These are phyloP conservation scores for Brachionichthys hirsutus DNA, from an alignment of 2,113 vertebrate species.

Conservation along the genomic window DNA sequence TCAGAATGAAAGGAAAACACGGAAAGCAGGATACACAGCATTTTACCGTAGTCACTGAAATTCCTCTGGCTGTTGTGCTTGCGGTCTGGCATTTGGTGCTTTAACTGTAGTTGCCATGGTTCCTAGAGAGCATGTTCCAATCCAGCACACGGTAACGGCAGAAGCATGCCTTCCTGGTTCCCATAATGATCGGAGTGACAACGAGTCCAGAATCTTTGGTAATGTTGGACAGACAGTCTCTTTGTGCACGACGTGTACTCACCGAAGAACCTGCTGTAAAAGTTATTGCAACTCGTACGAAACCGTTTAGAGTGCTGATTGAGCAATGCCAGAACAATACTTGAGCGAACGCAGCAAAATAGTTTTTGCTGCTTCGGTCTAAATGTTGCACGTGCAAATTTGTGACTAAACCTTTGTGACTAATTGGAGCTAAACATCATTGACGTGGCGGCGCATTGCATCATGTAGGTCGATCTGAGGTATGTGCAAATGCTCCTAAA, in stretches of 20 bases:
- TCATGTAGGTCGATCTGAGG: conserved; percentile 15
- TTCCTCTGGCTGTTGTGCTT: conserved; percentile 24
- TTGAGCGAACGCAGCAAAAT: conserved; percentile 24
- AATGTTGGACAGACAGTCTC: conserved; percentile 23
- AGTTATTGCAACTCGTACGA: conserved; percentile 9
- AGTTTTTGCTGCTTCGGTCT: conserved; percentile 14
- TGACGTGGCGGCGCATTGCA: conserved; percentile 54
- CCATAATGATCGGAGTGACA: conserved; percentile 44
- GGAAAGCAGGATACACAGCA: conserved; percentile 7
- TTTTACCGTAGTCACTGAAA: conserved; percentile 30
- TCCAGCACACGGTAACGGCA: conserved; percentile 47
- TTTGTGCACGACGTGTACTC: conserved; percentile 28
- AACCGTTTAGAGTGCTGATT: conserved; percentile 5
- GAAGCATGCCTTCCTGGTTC: conserved; percentile 60
- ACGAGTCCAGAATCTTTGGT: conserved; percentile 33
- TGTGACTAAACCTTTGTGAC: no score
- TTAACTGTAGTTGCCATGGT: conserved; percentile 69
- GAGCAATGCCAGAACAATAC: background rate
- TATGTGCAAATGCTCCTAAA: no score
- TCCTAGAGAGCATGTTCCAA: conserved; percentile 52
- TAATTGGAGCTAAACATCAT: conserved; percentile 63
- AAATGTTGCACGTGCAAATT: conserved; percentile 15
- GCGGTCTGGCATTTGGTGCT: conserved; percentile 63
- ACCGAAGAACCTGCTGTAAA: conserved; percentile 12
- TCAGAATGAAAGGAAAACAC: background rate